Evolutionary conservation across 2,797 vertebrate genomes (phyloP), one percentile per base, ranked within the genome.

Genomic region (Chrosomus eos): DNA sequence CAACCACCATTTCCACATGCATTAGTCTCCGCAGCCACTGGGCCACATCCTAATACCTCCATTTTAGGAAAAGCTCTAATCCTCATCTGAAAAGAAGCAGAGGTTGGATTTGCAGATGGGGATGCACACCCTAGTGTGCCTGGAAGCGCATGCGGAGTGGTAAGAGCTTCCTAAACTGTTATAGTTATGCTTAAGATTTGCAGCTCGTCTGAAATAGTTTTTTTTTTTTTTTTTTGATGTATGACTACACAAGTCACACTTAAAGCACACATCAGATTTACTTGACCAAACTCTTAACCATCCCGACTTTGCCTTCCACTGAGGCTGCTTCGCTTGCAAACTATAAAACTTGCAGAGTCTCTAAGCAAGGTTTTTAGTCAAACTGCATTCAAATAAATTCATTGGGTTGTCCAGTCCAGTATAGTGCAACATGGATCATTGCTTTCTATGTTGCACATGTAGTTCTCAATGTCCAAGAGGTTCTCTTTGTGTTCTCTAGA

Each of bases 51-150:
- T 91, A 93, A 94, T 93, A 88, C 93, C 88, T 85, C 87, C 89
- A 91, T 92, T 86, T 92, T 92, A 93, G 91, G 85, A 86, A 88
- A 82, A 84, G 72, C 87, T 93, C 86, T 94, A 94, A 95, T 95
- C 93, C 92, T 92, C 88, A 93, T 90, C 89, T 91, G 87, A 90
- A 92, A 93, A 91, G 91, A 91, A 88, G 90, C 86, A 89, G 64
- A 79, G 67, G 87, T 51, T 75, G 80, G 77, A 71, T 92, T 90
- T 90, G 90, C 86, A 87, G 90, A 93, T 91, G 85, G 89, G 86
- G 82, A 81, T 85, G 84, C 68, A 79, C 84, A 88, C 86, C 91
- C 92, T 87, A 89, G 87, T 85, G 80, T 89, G 86, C 66, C 70
- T 87, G 53, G 31, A 58, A 64, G 60, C 51, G 23, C 70, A 51